phyloP scores from a whole-genome alignment of 92 coral and sea anemone species.

The Heteractis magnifica region DNA sequence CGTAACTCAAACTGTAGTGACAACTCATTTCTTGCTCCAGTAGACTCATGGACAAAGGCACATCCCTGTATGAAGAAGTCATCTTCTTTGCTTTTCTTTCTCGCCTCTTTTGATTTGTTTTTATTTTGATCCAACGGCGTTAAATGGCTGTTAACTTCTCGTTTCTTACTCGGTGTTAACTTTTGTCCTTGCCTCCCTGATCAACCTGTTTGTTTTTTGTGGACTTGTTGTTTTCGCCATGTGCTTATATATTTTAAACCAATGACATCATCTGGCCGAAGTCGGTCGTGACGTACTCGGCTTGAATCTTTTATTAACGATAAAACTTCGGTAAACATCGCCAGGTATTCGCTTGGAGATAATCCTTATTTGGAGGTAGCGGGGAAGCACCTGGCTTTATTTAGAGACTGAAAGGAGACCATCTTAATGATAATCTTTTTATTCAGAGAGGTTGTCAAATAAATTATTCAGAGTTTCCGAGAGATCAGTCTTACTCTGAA shows the following conservation, averaged over 20 bases:
- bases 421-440: neutral
- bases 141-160: neutral
- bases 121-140: neutral
- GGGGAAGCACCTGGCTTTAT: neutral
- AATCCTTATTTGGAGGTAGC: constrained; percentile 11
- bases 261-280: constrained; percentile 32
- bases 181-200: neutral
- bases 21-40: constrained; percentile 56
- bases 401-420: neutral
- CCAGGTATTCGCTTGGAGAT: neutral
- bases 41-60: constrained; percentile 45
- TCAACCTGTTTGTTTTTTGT: constrained; percentile 23
- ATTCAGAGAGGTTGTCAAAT: neutral
- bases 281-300: constrained; percentile 39
- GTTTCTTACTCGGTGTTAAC: too few relatives aligned
- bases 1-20: constrained; percentile 54
- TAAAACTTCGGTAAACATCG: constrained; percentile 7
- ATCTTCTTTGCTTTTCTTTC: neutral
- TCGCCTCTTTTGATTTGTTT: neutral
- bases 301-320: constrained; percentile 4
- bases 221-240: constrained; percentile 9
- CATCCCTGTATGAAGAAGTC: constrained; percentile 28
- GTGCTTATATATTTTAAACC: constrained; percentile 15
- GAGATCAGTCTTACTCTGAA: too few relatives aligned
- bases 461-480: neutral